Base-by-base conservation (phyloP, 2,797 vertebrate species). In the Premnoplex brunnescens region DNA sequence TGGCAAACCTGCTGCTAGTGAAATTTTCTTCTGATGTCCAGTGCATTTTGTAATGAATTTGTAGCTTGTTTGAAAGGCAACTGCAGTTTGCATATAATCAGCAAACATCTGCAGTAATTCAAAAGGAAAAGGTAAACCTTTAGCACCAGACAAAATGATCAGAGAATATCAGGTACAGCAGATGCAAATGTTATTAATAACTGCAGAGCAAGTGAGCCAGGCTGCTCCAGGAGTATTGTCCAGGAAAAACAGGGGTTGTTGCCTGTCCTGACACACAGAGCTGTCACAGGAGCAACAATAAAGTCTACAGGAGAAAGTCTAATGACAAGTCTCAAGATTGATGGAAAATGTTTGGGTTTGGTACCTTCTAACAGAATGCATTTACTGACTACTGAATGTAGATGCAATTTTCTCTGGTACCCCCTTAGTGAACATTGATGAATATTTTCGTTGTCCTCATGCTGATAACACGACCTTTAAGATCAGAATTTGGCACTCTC, bases 21-120 rank as follows among this genome's bases (percentile, higher is more conserved):
- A 90, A 75, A 89, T 87, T 87, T 83, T 92, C 64, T 41, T 80
- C 81, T 91, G 62, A 72, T 49, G 82, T 55, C 79, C 89, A 59
- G 34, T 28, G 36, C 39, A 3, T 78, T 81, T 92, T 77, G 75
- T 78, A 78, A 66, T 44, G 59, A 34, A 83, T 58, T 1, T 51
- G 58, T 14, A 28, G 39, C 75, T 80, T 46, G 37, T 84, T 93
- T 62, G 56, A 86, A 77, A 68, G 54, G 60, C 74, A 89, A 41
- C 49, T 73, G 51, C 52, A 44, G 34, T 73, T 59, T 80, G 51
- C 12, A 26, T 56, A 5, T 14, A 32, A 63, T 52, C 85, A 76
- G 48, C 26, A 92, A 92, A 73, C 48, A 84, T 78, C 55, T 88
- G 85, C 82, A 86, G 34, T 2, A 32, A 73, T 22, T 86, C 54